Conservation (phyloP, 35 echinoderm and acorn worm species). For the Lytechinus pictus region DNA sequence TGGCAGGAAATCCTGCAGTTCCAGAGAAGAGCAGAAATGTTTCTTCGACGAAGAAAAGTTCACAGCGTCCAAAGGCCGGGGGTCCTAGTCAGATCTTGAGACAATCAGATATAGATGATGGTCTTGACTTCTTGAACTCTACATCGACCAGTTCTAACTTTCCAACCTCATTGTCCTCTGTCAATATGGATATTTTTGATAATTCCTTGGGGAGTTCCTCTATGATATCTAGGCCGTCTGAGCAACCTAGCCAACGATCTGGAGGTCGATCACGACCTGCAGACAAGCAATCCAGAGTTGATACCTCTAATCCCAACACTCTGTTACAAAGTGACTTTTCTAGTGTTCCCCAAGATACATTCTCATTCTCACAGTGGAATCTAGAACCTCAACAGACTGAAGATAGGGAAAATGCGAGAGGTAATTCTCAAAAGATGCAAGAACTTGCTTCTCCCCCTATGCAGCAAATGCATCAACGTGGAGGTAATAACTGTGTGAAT, state of each 20-base stretch:
- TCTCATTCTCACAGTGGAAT: conserved; percentile 31
- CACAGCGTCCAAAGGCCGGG: not conserved
- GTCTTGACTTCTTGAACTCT: conserved; percentile 25
- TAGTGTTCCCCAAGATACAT: conserved; percentile 16
- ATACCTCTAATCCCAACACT: not conserved
- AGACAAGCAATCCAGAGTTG: conserved; percentile 14
- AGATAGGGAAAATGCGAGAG: not conserved
- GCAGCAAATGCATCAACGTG: not conserved
- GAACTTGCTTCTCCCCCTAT: conserved; percentile 5
- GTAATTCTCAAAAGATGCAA: conserved; percentile 24
- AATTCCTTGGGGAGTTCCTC: not conserved
- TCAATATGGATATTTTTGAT: conserved; percentile 41
- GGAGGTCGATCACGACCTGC: not conserved
- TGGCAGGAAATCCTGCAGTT: not conserved
- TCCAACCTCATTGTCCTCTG: conserved; percentile 33
- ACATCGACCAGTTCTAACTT: not conserved
- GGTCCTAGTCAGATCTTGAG: conserved; percentile 2
- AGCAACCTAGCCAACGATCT: not conserved
- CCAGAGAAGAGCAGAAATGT: conserved; percentile 12
- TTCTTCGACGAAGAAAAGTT: not conserved
- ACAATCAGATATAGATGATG: conserved; percentile 34
- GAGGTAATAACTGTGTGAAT: conserved; percentile 3
- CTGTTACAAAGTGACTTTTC: conserved; percentile 35
- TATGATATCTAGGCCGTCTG: not conserved
- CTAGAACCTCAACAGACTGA: conserved; percentile 28